Base-by-base conservation (phyloP, 2,888 invertebrate species). In the Andrena hattorfiana region DNA sequence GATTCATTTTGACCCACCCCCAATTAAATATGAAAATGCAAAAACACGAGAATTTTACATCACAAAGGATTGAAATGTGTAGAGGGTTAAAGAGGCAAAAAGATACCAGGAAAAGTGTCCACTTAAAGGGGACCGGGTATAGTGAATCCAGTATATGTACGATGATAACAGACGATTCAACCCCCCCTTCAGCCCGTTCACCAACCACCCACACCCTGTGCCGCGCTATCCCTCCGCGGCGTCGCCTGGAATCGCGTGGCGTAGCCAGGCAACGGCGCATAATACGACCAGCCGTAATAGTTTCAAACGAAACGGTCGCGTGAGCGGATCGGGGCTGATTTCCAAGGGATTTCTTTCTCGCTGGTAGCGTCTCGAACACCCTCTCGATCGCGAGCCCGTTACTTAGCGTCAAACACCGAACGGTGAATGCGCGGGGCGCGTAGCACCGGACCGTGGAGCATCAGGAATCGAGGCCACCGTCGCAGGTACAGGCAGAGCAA, bases 251-350 rank as follows among this genome's bases (percentile, higher is more conserved):
- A 71, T 70, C 59, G 60, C 82, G 62, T 80, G 80, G 83, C 90
- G 93, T 93, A 93, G 92, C 93, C 92, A 92, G 89, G 93, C 93
- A 93, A 93, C 93, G 90, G 42, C 87, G 89, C 90, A 78, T 84
- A 90, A 90, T 77, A 84, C 89, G 90, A 91, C 92, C 90, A 91
- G 89, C 70, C 66, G 82, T 78, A 81, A 86, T 86, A 93, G 92
- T 92, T 89, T 86, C 87, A 87, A 86, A 82, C 89, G 89, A 91
- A 89, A 88, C 91, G 81, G 87, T 85, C 76, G 66, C 66, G 70
- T 70, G 83, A 59, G 69, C 83, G 84, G 87, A 79, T 77, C 80
- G 76, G 48, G 23, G 30, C 30, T 23, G 35, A 49, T 26, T 42
- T 68, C 64, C 48, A 56, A 48, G n/a, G n/a, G 42, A 30, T 20